A percentile compares a stretch with the other conserved stretches of the same genome.
These are phyloP conservation scores for Haliclona indistincta DNA, from an alignment of 37 sponge, comb jelly and placozoan species.

Conservation along the genomic window DNA sequence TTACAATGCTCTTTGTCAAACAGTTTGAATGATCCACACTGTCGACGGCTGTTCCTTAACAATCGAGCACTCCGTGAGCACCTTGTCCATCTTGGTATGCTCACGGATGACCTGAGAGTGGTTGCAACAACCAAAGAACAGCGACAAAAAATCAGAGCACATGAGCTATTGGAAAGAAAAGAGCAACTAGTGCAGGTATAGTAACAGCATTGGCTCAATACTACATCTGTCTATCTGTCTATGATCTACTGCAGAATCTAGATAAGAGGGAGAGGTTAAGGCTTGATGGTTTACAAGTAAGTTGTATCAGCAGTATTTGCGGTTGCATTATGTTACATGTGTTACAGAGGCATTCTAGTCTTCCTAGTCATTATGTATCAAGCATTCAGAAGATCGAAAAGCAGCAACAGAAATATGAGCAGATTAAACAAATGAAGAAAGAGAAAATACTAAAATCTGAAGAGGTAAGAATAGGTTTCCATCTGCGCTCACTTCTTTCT, in stretches of 20 bases:
- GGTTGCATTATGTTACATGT: not conserved
- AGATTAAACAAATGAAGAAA: constrained; percentile 26
- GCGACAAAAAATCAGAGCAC: constrained; percentile 83
- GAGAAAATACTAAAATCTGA: constrained; percentile 28
- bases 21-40: constrained; percentile 90
- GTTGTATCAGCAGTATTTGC: not conserved
- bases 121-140: constrained; percentile 79
- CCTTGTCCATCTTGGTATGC: constrained; percentile 73
- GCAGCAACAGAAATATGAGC: constrained; percentile 2
- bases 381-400: constrained; percentile 20
- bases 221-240: not conserved
- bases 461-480: constrained; percentile 5
- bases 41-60: constrained; percentile 71
- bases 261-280: constrained; percentile 1
- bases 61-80: constrained; percentile 71
- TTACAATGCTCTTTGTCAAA: not conserved
- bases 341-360: not conserved
- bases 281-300: constrained; percentile 7
- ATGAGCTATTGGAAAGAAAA: constrained; percentile 89
- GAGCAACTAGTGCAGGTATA: constrained; percentile 64
- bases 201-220: not conserved
- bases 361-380: constrained; percentile 22
- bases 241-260: not conserved
- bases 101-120: constrained; percentile 80
- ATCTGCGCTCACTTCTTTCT: not conserved